Base-by-base conservation (phyloP, 1,140 invertebrate genomes). In the Hormaphis cornu region DNA sequence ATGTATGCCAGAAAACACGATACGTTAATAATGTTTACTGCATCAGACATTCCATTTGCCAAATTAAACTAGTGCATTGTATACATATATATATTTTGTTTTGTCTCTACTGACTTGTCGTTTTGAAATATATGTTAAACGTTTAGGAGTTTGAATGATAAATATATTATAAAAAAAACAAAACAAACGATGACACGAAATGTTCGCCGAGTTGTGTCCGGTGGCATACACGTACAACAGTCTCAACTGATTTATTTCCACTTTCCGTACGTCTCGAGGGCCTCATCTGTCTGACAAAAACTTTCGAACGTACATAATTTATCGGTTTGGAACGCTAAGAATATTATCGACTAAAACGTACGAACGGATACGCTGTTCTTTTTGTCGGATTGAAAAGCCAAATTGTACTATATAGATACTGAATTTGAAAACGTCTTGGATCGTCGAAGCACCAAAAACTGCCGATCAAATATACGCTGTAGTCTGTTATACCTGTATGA, bases 301-400 rank as follows among this genome's bases (percentile, higher is more conserved):
- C 54, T 58, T 58, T 24, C 37, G 54, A 40, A 26, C n/a, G n/a
- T 58, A 37, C 37, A 58, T 58, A 40, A 58, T 58, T 58, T 58
- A 58, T 58, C 4, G 33, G 22, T 58, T 58, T 58, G 5, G 14
- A 58, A 58, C 40, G 16, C 18, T 58, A 58, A 33, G 18, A 54
- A n/a, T 22, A 54, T 54, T 54, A 54, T 33, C 28, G 5, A 35
- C 28, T 54, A 54, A 54, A 54, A 20, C 4, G 14, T 40, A n/a
- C 5, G 12, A 40, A 58, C 14, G 1, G 14, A 40, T 24, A 24
- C 40, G 22, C 6, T 37, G n/a, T 37, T 42, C 6, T 42, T n/a
- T 42, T n/a, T 42, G 7, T 24, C 16, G 8, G 28, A n/a, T 52
- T 28, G 16, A 24, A 28, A 28, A 52, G 24, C 24, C 28, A 26